Evolutionary conservation across 2,113 vertebrate genomes (phyloP), one percentile per base, ranked within the genome.

Genomic region (Ochotona princeps): DNA sequence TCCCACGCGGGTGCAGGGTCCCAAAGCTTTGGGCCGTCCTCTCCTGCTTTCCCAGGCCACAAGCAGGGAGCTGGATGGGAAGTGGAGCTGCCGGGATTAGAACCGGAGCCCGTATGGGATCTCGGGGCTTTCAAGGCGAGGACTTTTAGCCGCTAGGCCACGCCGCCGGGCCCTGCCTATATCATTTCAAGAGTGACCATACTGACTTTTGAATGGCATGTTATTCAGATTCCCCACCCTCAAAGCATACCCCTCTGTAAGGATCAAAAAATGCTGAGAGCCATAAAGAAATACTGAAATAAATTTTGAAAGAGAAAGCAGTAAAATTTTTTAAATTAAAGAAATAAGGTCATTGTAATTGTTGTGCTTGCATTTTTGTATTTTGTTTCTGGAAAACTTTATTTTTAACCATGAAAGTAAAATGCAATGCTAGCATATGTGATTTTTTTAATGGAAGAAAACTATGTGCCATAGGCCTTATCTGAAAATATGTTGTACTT

Each of bases 301-400:
- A 97, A 97, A 95, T 94, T 76, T 92, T 74, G 88, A 84, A 80
- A 57, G 57, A 94, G 89, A 93, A 96, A 38, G n/a, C 5, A 79
- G 61, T 92, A 73, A 84, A 92, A 96, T 94, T 44, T 44, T 44
- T 14, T 15, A 57, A 57, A 67, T 93, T 84, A 65, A 95, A 94
- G 60, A 94, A 96, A 96, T 93, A 95, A 63, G 26, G 17, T 91
- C 92, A 94, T 79, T 49, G 82, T 96, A 96, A 95, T 85, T 92
- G 92, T 89, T 96, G 65, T 83, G 12, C 4, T n/a, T 95, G 65
- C 13, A 3, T 78, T 93, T 83, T 94, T 44, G 38, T 3, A 47
- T 91, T 20, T 18, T 88, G 20, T 89, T 94, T 93, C n/a, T 20
- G 30, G 38, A 83, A 84, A 83, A 26, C 23, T 73, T 94, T 94